phyloP scores from a whole-genome alignment of 1,140 invertebrate genomes.

The Megalonaias nervosa region DNA sequence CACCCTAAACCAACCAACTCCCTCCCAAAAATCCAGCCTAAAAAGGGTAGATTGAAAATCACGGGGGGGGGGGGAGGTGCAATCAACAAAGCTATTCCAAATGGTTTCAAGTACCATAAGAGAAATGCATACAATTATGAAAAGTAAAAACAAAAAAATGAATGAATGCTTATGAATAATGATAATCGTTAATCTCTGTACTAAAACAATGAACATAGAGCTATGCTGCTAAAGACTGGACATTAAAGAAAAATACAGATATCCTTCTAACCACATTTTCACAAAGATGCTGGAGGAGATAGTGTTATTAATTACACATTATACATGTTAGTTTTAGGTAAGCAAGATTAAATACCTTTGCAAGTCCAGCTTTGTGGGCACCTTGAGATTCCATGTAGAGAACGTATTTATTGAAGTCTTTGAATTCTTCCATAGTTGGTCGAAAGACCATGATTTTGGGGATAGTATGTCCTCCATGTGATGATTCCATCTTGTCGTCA shows the following conservation, averaged over 20 bases:
- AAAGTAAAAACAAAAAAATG: not conserved
- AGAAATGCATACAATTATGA: too few relatives aligned
- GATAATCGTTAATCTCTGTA: not conserved
- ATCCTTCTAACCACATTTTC: too few relatives aligned
- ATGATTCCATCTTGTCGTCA: constrained; percentile 63
- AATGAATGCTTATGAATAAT: not conserved
- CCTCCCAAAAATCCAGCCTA: not conserved
- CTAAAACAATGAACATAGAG: not conserved
- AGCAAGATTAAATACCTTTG: constrained; percentile 79
- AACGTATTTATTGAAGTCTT: constrained; percentile 92
- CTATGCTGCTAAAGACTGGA: not conserved
- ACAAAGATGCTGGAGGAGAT: not conserved
- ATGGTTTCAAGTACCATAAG: too few relatives aligned
- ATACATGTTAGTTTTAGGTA: not conserved
- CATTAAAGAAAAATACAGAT: not conserved
- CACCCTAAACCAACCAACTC: not conserved
- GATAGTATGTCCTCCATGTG: constrained; percentile 57
- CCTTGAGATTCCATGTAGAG: constrained; percentile 93
- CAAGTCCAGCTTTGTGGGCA: constrained; percentile 93
- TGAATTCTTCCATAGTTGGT: constrained; percentile 96
- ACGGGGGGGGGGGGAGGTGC: too few relatives aligned
- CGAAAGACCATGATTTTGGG: constrained; percentile 91
- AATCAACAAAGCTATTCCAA: too few relatives aligned
- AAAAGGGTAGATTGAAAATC: not conserved
- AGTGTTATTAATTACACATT: not conserved